phyloP scores from a whole-genome alignment of 2,888 invertebrate species.

The Phyllotreta striolata region DNA sequence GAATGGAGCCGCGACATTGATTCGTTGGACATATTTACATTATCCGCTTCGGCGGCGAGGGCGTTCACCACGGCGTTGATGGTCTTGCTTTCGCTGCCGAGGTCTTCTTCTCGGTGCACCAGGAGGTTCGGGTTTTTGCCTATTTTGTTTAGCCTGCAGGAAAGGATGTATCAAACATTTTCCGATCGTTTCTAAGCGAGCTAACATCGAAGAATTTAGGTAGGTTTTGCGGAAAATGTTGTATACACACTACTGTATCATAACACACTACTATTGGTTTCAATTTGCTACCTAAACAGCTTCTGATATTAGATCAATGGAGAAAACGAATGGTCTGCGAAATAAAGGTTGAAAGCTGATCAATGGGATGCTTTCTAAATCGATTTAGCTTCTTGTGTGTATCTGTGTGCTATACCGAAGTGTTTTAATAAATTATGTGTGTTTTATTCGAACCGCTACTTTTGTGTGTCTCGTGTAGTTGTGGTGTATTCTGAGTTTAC shows the following conservation, averaged over 20 bases:
- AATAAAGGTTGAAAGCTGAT: too few relatives aligned
- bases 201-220: conserved; percentile 26
- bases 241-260: background rate
- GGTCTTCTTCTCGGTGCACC: conserved; percentile 77
- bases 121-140: conserved; percentile 97
- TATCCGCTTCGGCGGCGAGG: conserved; percentile 88
- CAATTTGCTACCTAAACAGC: conserved; percentile 1
- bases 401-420: conserved; percentile 22
- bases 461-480: conserved; percentile 44
- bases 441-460: conserved; percentile 44
- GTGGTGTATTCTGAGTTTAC: conserved; percentile 32
- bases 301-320: background rate
- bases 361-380: too few relatives aligned
- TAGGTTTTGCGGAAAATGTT: conserved; percentile 10
- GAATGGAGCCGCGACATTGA: conserved; percentile 64
- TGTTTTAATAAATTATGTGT: conserved; percentile 49
- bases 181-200: background rate
- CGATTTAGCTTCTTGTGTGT: conserved; percentile 14
- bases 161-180: too few relatives aligned
- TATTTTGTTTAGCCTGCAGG: conserved; percentile 83
- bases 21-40: conserved; percentile 81
- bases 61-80: conserved; percentile 94
- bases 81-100: conserved; percentile 78
- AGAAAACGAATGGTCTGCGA: background rate
- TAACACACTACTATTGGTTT: background rate